Percentiles rank a stretch among this genome's conserved stretches.
These are phyloP conservation scores for Gavialis gangeticus DNA, from an alignment of 2,113 vertebrate species.

Conservation along the genomic window DNA sequence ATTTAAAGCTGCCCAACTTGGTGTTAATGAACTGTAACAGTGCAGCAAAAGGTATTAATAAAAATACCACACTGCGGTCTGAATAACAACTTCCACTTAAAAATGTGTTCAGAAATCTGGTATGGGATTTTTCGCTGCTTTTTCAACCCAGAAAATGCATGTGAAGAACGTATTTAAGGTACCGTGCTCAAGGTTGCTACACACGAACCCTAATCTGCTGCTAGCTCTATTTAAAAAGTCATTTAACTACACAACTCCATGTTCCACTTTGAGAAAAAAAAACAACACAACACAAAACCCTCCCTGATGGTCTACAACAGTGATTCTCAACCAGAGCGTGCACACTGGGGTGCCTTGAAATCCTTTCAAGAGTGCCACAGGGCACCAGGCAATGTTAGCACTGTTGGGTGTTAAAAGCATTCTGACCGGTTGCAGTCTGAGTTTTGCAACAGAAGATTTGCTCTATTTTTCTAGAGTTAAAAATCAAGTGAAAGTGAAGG, in stretches of 20 bases:
- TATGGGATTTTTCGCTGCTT: neutral
- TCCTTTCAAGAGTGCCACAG: no score
- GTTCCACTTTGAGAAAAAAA: neutral
- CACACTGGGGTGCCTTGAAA: no score
- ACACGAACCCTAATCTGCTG: slow-evolving; percentile 1
- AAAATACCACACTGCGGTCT: neutral
- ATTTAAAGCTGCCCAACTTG: slow-evolving; percentile 59
- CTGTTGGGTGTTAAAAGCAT: no score
- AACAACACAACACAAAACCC: neutral
- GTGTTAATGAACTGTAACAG: slow-evolving; percentile 55
- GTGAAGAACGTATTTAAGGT: slow-evolving; percentile 10
- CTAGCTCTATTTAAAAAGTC: neutral
- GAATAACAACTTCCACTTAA: neutral
- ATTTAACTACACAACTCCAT: neutral
- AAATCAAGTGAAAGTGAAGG: no score
- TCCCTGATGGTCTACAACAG: neutral
- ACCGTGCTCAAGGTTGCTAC: neutral
- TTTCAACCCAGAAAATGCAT: neutral
- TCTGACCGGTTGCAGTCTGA: no score
- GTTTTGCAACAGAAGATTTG: no score
- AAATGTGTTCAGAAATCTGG: neutral
- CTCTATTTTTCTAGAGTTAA: no score
- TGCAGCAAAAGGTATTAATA: slow-evolving; percentile 51
- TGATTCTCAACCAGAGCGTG: no score
- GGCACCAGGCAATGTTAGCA: no score